Evolutionary conservation across 2,113 vertebrate species (phyloP), one percentile per base, ranked within the genome.

Genomic region (Hyaena hyaena): DNA sequence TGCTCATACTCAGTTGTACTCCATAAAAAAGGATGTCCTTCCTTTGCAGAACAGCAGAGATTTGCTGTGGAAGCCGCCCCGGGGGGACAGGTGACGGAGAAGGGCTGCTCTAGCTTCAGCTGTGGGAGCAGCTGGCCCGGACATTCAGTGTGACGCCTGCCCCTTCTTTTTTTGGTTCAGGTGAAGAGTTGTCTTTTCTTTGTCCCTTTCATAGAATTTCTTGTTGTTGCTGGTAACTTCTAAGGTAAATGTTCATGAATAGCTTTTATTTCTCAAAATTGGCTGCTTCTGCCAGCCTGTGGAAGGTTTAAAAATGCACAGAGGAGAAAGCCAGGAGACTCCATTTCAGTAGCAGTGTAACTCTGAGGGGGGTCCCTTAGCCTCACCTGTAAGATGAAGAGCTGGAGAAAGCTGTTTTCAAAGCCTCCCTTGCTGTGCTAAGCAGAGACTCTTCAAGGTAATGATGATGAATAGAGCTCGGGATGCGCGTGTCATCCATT

Each of bases 221-320:
- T 82, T 90, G 17, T 88, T 26, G 11, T 21, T 35, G 21, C 35
- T 16, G 11, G 69, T 90, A 48, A 76, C n/a, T 90, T 88, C 33
- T 92, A 82, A 76, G 77, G 28, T 80, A 80, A 90, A 45, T 73
- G 55, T 93, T 92, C 71, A 93, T 58, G 66, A 48, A 24, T 45
- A 58, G 45, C 10, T 77, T 84, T 90, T 88, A 65, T 86, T 95
- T 96, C 48, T 93, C 12, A 21, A 55, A 89, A 77, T 88, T 39
- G 66, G 43, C 85, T 33, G 12, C 23, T 53, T 89, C 53, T 73
- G 35, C 14, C 12, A 55, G 33, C 28, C 69, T 88, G 48, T 55
- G 15, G 48, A 31, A 71, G 16, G 16, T 53, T 84, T 63, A 77
- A 93, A 87, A 65, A 58, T 35, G 31, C 23, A 4, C 45, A 71